Evolutionary conservation across 2,113 vertebrate species (phyloP).

Genomic region (Mola mola): DNA sequence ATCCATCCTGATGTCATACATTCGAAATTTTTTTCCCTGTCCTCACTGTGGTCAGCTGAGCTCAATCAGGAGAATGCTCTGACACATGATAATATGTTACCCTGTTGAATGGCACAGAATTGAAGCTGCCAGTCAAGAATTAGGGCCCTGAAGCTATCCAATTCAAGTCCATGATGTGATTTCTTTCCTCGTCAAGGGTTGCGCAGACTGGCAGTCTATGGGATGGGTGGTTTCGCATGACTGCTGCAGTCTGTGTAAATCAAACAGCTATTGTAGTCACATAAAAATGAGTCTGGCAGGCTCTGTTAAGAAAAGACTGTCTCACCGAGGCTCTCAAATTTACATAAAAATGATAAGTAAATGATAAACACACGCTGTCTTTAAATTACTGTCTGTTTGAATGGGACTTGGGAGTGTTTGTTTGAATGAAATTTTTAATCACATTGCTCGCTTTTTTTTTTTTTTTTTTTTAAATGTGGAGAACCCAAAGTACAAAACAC

Average conservation of each 20-base stretch:
- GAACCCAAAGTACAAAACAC: slow-evolving; percentile 9
- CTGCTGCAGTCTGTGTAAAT: slow-evolving; percentile 58
- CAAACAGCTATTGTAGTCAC: slow-evolving; percentile 51
- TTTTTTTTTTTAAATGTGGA: slow-evolving; percentile 5
- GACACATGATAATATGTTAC: slow-evolving; percentile 58
- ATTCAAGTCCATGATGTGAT: slow-evolving; percentile 66
- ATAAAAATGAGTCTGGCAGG: slow-evolving; percentile 58
- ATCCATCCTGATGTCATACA: slow-evolving; percentile 1
- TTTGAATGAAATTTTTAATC: slow-evolving; percentile 23
- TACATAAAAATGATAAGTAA: slow-evolving; percentile 55
- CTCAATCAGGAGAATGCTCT: slow-evolving; percentile 60
- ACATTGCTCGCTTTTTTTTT: neutral
- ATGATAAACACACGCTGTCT: slow-evolving; percentile 30
- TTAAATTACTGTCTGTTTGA: slow-evolving; percentile 37
- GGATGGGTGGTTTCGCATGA: slow-evolving; percentile 53
- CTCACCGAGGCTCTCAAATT: slow-evolving; percentile 23
- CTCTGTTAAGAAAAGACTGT: slow-evolving; percentile 32
- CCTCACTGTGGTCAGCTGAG: slow-evolving; percentile 37
- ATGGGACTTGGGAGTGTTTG: slow-evolving; percentile 17
- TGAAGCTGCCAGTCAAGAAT: slow-evolving; percentile 72
- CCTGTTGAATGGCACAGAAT: slow-evolving; percentile 65
- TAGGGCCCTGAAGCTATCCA: slow-evolving; percentile 71
- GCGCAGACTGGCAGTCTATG: slow-evolving; percentile 51
- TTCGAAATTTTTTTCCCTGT: slow-evolving; percentile 38
- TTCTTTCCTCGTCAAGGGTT: slow-evolving; percentile 41